These are phyloP conservation scores for Orgyia antiqua DNA, from an alignment of 2,888 invertebrate species.

Conservation along the genomic window DNA sequence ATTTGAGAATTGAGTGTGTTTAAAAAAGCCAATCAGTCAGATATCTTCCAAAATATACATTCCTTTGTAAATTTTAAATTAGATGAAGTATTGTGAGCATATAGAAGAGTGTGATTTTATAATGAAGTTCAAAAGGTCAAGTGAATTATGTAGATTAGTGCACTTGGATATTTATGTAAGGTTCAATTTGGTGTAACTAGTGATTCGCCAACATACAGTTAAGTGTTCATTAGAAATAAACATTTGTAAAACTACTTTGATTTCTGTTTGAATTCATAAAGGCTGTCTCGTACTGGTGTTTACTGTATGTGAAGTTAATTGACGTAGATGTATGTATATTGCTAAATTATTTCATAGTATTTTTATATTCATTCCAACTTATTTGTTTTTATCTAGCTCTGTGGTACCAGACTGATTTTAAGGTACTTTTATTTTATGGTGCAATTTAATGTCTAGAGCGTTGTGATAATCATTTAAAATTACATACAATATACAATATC, in stretches of 20 bases:
- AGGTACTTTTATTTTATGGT: conserved; percentile 77
- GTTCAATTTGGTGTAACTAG: conserved; percentile 57
- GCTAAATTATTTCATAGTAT: conserved; percentile 76
- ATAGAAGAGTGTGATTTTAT: conserved; percentile 58
- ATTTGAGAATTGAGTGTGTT: too few species aligned
- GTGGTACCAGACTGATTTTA: conserved; percentile 78
- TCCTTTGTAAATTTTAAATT: conserved; percentile 56
- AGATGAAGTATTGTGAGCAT: conserved; percentile 36
- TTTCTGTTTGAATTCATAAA: conserved; percentile 57
- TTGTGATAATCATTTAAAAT: conserved; percentile 78
- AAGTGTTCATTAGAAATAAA: conserved; percentile 74
- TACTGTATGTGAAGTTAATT: conserved; percentile 59
- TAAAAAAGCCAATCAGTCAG: too few species aligned
- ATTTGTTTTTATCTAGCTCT: conserved; percentile 65
- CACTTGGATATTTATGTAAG: conserved; percentile 53
- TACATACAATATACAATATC: conserved; percentile 68
- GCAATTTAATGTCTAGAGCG: conserved; percentile 77
- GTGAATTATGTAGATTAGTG: conserved; percentile 52
- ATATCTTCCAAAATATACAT: conserved; percentile 66
- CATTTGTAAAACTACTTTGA: conserved; percentile 62
- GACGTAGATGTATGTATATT: conserved; percentile 63
- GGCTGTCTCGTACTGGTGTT: conserved; percentile 66
- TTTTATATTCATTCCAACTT: conserved; percentile 75
- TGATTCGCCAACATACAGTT: conserved; percentile 55
- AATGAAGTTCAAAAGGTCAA: conserved; percentile 64